Base-by-base conservation (phyloP, 1,140 invertebrate species). In the Pseudomyrmex concolor region DNA sequence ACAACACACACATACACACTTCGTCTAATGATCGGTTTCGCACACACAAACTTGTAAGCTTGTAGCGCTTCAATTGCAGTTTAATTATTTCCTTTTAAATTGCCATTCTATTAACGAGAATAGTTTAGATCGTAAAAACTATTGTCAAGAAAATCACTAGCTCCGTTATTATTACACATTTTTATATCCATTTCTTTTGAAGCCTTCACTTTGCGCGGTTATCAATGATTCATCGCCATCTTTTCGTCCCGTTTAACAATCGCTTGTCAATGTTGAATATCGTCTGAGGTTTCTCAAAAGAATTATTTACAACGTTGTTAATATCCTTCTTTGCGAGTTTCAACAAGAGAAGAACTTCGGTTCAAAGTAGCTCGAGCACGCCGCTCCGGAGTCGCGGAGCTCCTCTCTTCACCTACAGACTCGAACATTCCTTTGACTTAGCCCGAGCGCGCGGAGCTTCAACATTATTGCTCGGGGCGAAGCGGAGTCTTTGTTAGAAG, bases 391-490 rank as follows among this genome's bases (percentile, higher is more conserved):
- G 64, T 70, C 66, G 22, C 34, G 34, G 34, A 60, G 76, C 51
- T 12, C 9, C 70, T 82, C 70, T 82, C 60, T 82, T 82, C 60
- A 59, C 76, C 55, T 48, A 45, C 43, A 62, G 34, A 48, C 50
- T 68, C 15, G 51, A 86, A 68, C 55, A 82, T 86, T 72, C 77
- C 77, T 84, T 86, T 86, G 84, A 86, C 70, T 86, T 43, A 72
- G 25, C 43, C 55, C 34, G 34, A 34, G 34, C 34, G 34, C 34
- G 34, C 34, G 34, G 62, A n/a, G 68, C 50, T 82, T 59, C 67
- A 67, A 81, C 84, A 82, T 86, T 73, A 64, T 70, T 45, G 85
- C 84, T 55, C 43, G 54, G 34, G 70, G 84, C 54, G n/a, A 10
- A 43, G 7, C 17, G 34, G 34, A 51, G 68, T 73, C 70, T 82